These are phyloP conservation scores for Caenorhabditis sp. DNA, from an alignment of 2,888 invertebrate species.

Conservation along the genomic window DNA sequence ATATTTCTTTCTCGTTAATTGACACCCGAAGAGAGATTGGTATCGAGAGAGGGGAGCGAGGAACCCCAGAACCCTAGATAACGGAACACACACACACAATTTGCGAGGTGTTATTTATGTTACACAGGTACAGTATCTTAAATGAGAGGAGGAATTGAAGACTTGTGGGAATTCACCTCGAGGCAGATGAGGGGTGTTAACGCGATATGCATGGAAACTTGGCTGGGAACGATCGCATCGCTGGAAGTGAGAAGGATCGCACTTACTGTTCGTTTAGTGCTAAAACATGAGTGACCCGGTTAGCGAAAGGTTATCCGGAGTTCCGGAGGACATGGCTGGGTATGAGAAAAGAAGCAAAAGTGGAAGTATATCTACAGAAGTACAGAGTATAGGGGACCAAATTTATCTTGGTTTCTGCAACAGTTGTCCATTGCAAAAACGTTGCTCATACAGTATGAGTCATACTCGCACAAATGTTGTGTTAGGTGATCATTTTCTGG, in stretches of 20 bases:
- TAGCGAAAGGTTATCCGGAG: neutral
- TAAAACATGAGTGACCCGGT: conserved; percentile 8
- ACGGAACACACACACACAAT: conserved; percentile 57
- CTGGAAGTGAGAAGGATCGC: conserved; percentile 7
- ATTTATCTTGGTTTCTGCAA: too few species aligned
- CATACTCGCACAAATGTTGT: too few species aligned
- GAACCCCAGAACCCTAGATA: conserved; percentile 13
- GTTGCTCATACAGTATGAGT: too few species aligned
- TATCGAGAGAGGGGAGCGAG: conserved; percentile 9
- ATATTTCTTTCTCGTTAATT: conserved; percentile 35
- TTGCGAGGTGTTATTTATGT: conserved; percentile 47
- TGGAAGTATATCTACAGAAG: too few species aligned
- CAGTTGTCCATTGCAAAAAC: too few species aligned
- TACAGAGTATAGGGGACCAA: too few species aligned
- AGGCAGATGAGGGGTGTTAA: neutral
- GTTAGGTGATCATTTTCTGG: too few species aligned
- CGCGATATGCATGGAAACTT: neutral
- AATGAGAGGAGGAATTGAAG: neutral
- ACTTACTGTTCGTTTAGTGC: conserved; percentile 10
- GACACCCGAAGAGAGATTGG: conserved; percentile 35
- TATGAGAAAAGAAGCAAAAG: too few species aligned
- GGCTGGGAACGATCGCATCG: neutral
- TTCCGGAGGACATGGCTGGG: conserved; percentile 1
- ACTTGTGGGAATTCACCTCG: conserved; percentile 21
- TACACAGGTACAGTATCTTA: neutral